phyloP scores from a whole-genome alignment of 2,888 invertebrate species.

The Nomada ruficornis region DNA sequence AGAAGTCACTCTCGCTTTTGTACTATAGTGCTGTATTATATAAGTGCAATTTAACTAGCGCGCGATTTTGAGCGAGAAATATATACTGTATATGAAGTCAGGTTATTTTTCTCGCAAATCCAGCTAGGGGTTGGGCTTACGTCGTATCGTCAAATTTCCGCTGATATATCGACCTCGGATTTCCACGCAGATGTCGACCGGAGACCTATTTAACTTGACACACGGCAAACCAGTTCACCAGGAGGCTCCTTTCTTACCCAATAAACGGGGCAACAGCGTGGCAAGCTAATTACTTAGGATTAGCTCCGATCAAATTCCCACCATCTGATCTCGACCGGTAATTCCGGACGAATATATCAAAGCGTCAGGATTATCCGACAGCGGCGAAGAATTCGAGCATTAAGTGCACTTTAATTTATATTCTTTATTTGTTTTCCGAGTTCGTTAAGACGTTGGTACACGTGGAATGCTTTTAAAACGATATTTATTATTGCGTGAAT shows the following conservation, averaged over 20 bases:
- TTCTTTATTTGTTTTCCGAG: background rate
- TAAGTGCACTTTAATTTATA: no score
- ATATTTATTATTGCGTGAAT: no score
- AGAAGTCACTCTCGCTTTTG: background rate
- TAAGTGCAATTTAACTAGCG: no score
- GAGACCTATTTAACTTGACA: slow-evolving; percentile 5
- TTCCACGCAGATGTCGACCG: slow-evolving; percentile 18
- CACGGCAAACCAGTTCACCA: background rate
- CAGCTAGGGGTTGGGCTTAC: no score
- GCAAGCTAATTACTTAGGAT: slow-evolving; percentile 57
- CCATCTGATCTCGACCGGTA: slow-evolving; percentile 66
- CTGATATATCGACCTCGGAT: background rate
- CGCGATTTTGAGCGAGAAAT: background rate
- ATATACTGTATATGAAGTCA: background rate
- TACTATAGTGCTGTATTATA: background rate
- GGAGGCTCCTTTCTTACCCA: slow-evolving; percentile 24
- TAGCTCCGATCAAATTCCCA: slow-evolving; percentile 62
- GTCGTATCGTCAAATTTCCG: background rate
- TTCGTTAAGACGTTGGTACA: background rate
- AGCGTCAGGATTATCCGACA: slow-evolving; percentile 48
- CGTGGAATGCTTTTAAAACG: no score
- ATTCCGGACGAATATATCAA: slow-evolving; percentile 54
- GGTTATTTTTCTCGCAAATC: no score
- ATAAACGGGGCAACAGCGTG: slow-evolving; percentile 23
- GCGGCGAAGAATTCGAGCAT: background rate